Conservation (phyloP, 2,797 vertebrate species). For the Luscinia luscinia region DNA sequence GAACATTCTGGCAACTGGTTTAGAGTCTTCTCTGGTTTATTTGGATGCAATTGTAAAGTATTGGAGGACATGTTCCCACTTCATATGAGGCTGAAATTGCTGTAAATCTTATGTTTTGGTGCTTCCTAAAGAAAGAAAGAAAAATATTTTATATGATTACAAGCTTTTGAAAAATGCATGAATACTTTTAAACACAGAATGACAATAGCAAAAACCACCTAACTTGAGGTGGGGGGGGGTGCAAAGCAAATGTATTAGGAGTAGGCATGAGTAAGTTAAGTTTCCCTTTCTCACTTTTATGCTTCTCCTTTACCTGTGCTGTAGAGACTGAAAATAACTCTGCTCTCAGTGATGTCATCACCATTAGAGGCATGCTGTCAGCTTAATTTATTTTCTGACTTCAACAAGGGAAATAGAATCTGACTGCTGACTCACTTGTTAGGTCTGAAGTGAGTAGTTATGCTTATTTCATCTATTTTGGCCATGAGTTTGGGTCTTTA, state of each 20-base stretch:
- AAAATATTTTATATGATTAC: not conserved
- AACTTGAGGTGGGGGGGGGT: not conserved
- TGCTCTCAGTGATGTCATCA: conserved; percentile 28
- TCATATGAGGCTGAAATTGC: not conserved
- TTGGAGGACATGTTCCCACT: not conserved
- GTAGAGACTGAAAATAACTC: conserved; percentile 38
- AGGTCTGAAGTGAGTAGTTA: conserved; percentile 10
- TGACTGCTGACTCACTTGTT: conserved; percentile 63
- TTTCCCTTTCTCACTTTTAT: not conserved
- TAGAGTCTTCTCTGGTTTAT: not conserved
- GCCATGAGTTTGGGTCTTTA: not conserved
- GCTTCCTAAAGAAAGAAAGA: not conserved
- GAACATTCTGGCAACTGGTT: not conserved
- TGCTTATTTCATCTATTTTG: conserved; percentile 26
- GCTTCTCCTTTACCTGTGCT: not conserved
- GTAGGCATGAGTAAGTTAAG: not conserved
- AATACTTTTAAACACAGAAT: not conserved
- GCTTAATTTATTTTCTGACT: conserved; percentile 59
- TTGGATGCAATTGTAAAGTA: not conserved
- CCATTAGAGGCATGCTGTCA: conserved; percentile 21
- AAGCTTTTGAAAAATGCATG: not conserved
- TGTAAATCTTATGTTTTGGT: not conserved
- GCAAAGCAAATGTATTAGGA: not conserved
- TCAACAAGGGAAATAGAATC: conserved; percentile 30
- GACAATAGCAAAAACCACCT: not conserved